Evolutionary conservation across 2,797 vertebrate genomes (phyloP).

Genomic region (Gymnoscopelus microlampas): DNA sequence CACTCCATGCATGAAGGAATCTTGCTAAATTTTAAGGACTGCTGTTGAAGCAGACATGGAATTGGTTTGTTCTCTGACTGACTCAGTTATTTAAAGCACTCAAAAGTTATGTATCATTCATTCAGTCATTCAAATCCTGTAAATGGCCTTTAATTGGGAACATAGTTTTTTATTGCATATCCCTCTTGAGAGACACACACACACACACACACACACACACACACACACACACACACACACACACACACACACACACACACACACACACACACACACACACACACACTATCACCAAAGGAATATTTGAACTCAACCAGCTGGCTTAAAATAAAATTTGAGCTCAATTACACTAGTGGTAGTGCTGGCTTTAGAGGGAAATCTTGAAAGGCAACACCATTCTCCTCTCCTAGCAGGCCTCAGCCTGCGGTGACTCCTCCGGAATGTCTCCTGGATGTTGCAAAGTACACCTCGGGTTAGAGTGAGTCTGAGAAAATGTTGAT

Average conservation of each 20-base stretch:
- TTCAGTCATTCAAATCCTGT: too few relatives aligned
- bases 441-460: slow-evolving; percentile 32
- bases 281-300: too few relatives aligned
- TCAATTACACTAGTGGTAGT: too few relatives aligned
- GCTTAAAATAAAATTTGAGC: too few relatives aligned
- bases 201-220: too few relatives aligned
- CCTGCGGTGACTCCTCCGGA: slow-evolving; percentile 14
- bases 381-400: neutral
- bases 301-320: too few relatives aligned
- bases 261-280: too few relatives aligned
- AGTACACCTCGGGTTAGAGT: neutral
- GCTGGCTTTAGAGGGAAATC: neutral
- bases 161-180: too few relatives aligned
- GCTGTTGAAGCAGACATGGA: neutral
- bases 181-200: too few relatives aligned
- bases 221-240: too few relatives aligned
- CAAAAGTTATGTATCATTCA: neutral
- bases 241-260: too few relatives aligned
- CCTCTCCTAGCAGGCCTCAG: neutral
- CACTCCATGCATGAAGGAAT: neutral
- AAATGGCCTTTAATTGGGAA: too few relatives aligned
- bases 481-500: slow-evolving; percentile 9
- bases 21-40: neutral
- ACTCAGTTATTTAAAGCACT: neutral
- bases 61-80: slow-evolving; percentile 1